These are phyloP conservation scores for Enchytraeus crypticus DNA, from an alignment of 2,888 invertebrate species.

Conservation along the genomic window DNA sequence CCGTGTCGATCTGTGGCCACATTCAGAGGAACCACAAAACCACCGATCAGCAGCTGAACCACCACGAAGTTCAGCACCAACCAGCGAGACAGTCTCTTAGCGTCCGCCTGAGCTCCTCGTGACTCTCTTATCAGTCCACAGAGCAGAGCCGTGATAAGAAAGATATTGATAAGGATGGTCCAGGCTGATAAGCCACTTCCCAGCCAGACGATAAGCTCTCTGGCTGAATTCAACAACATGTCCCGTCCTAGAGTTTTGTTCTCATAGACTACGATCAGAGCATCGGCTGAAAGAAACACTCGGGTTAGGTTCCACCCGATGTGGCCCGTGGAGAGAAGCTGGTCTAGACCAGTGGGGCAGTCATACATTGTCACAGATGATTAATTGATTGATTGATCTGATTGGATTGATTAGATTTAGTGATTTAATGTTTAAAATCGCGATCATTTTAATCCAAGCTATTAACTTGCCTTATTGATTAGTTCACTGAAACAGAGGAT, in stretches of 20 bases:
- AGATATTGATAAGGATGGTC: conserved; percentile 14
- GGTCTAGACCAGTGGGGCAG: no score
- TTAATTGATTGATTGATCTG: no score
- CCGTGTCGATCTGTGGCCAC: conserved; percentile 16
- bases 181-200: conserved; percentile 15
- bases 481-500: no score
- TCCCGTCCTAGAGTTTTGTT: conserved; percentile 6
- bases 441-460: no score
- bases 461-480: no score
- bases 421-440: no score
- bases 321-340: no score
- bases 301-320: neutral
- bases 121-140: neutral
- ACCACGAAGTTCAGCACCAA: conserved; percentile 15
- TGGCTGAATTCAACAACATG: conserved; percentile 8
- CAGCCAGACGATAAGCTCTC: conserved; percentile 9
- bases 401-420: no score
- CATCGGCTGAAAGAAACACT: neutral
- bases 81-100: neutral
- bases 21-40: conserved; percentile 16
- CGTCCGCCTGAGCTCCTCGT: neutral
- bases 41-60: conserved; percentile 11
- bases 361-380: no score
- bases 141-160: neutral
- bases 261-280: neutral